Base-by-base conservation (phyloP, 2,113 vertebrate species). In the Campylorhamphus procurvoides region DNA sequence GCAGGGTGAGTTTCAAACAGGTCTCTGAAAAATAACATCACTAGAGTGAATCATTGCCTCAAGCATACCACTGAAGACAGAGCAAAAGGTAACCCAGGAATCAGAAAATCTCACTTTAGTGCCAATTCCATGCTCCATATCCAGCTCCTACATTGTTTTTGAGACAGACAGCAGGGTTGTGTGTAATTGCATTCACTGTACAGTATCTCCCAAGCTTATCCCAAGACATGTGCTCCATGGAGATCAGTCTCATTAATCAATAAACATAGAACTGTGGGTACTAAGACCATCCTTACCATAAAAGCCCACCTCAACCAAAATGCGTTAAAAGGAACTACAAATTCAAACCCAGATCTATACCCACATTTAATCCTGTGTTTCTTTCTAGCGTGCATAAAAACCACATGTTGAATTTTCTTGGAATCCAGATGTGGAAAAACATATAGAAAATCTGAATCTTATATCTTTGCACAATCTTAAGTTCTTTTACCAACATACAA, bases 81-180 rank as follows among this genome's bases (percentile, higher is more conserved):
- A 64, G 69, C 37, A 47, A 87, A 84, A 86, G 14, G 39, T 64
- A 84, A 84, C 42, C 10, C 33, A 52, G 9, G 44, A 88, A 72
- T 87, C 59, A 80, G 40, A 52, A 88, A 73, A 87, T 47, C 56
- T 90, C 46, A 35, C 17, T 64, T 52, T 18, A 78, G 24, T 18
- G 25, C 27, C 37, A 87, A 31, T 75, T 78, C 52, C 24, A 16
- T 10, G 9, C 60, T 28, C 27, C 68, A 8, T 14, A 16, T n/a
- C 37, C 69, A 78, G 6, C 10, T 59, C 42, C 44, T 55, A 7
- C 1, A 0, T 2, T 5, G 7, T 4, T 69, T 49, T 31, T 31
- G 37, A 47, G 76, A 64, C 62, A 31, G 40, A 53, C 53, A 17
- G 7, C 9, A 37, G 31, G 7, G 44, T 68, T 15, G 4, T 14